A percentile compares a stretch with the other conserved stretches of the same genome.
Conservation (phyloP, 2,113 vertebrate genomes). For the Hippocampus abdominalis region DNA sequence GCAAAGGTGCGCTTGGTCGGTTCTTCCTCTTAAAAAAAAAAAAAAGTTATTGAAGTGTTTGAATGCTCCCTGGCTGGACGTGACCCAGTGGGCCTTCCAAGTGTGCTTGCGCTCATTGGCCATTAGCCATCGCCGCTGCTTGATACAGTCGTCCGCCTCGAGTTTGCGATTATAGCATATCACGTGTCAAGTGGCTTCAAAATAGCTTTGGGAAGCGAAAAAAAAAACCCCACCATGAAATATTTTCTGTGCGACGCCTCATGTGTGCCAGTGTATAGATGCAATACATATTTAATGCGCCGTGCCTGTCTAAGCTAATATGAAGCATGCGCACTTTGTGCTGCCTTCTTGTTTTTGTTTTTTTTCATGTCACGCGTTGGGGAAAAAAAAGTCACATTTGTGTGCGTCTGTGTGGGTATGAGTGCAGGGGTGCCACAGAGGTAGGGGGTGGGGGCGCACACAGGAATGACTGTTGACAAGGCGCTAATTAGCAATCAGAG, state of each 20-base stretch:
- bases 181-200: too few relatives aligned
- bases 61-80: not conserved
- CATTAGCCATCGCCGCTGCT: not conserved
- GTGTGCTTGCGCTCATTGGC: not conserved
- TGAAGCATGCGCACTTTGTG: not conserved
- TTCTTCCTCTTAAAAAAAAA: slow-evolving; percentile 10
- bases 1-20: not conserved
- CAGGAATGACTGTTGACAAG: slow-evolving; percentile 58
- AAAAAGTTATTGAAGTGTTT: not conserved
- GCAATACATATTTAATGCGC: not conserved
- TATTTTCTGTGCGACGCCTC: not conserved
- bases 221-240: not conserved
- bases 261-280: not conserved
- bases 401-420: not conserved
- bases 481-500: slow-evolving; percentile 61
- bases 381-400: not conserved
- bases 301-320: not conserved
- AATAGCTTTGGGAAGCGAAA: not conserved
- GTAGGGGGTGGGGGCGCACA: slow-evolving; percentile 32
- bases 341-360: not conserved
- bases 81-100: not conserved
- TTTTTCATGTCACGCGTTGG: too few relatives aligned
- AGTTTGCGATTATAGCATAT: not conserved
- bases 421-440: slow-evolving; percentile 5
- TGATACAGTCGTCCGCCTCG: not conserved